Percentiles rank a stretch among this genome's conserved stretches.
These are phyloP conservation scores for Pristiophorus japonicus DNA, from an alignment of 2,113 vertebrate genomes.

Conservation along the genomic window DNA sequence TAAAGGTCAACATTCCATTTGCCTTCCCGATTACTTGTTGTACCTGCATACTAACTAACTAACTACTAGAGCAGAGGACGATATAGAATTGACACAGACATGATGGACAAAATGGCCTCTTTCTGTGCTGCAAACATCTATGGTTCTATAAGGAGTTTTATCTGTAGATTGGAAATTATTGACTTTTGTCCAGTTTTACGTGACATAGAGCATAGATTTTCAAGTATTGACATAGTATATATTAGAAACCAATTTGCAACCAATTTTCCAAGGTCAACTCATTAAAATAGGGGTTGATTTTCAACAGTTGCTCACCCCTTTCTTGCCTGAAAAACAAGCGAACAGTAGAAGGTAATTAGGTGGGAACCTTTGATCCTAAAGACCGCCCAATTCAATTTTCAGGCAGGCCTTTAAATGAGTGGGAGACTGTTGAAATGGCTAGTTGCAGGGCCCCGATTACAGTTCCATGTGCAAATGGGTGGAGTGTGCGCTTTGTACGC, in stretches of 20 bases:
- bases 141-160: neutral
- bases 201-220: neutral
- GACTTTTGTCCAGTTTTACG: neutral
- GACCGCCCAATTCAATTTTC: neutral
- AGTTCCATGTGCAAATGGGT: neutral
- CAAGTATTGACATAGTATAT: neutral
- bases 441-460: neutral
- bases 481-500: neutral
- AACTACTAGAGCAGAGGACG: too few relatives aligned
- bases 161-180: neutral
- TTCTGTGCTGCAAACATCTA: neutral
- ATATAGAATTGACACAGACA: too few relatives aligned
- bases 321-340: neutral
- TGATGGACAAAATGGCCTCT: neutral
- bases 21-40: too few relatives aligned
- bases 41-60: too few relatives aligned
- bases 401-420: neutral
- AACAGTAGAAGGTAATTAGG: neutral
- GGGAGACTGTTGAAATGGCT: neutral
- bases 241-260: neutral
- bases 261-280: neutral
- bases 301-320: neutral
- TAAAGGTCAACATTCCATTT: too few relatives aligned
- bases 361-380: neutral
- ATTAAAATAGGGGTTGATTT: neutral